Base-by-base conservation (phyloP, 2,797 vertebrate species). In the Siniperca scherzeri region DNA sequence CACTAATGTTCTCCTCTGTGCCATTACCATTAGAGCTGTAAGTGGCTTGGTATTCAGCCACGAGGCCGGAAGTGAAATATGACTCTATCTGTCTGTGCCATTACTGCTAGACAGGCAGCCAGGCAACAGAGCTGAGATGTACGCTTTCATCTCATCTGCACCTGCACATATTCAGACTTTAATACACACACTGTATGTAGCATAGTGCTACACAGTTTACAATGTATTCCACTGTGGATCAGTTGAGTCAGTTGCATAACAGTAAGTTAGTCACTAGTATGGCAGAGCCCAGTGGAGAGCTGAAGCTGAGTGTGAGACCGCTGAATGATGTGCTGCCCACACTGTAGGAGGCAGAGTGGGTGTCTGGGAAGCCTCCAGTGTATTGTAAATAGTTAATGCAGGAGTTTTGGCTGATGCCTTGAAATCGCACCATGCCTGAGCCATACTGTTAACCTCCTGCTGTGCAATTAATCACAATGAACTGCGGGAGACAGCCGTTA, bases 171-270 rank as follows among this genome's bases (percentile, higher is more conserved):
- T 56, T 74, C 50, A 53, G 55, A 78, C 70, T 50, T 79, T 33
- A 74, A 77, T 27, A 55, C 62, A 83, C 38, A 72, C 46, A 71
- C 44, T 57, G 30, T 36, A 52, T 61, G 74, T 53, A 77, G 56
- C 27, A 33, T 6, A 30, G 85, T 36, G 71, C 36, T 82, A 81
- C 79, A 50, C 56, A 70, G 74, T 80, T 89, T 70, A 86, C 69
- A 77, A 84, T 90, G 75, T 52, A 90, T 79, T 85, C 84, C 82
- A 70, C 38, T 83, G 86, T 85, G 81, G 85, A 91, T 93, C 87
- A 88, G 89, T 90, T 93, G 88, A 90, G 89, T 87, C 84, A 78
- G 93, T 95, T 95, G 87, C 91, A 87, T 95, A 95, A 95, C 91
- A 91, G 77, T 66, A 92, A 93, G 81, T 94, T 95, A 93, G 94